phyloP scores from a whole-genome alignment of 2,113 vertebrate genomes.

The Grammomys dolichurus region DNA sequence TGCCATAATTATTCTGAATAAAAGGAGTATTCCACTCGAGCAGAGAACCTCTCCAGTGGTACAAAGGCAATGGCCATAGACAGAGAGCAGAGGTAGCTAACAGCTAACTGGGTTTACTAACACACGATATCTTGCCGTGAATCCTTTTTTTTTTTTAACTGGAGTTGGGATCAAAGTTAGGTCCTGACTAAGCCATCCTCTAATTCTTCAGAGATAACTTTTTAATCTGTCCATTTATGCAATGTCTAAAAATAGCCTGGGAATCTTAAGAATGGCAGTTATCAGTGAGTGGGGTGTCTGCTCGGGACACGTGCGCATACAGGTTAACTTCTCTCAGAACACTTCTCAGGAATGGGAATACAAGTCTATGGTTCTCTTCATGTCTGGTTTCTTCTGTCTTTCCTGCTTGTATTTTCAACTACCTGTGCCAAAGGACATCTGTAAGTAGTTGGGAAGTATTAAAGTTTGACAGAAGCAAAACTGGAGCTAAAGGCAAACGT shows the following conservation, averaged over 20 bases:
- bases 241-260: constrained; percentile 1
- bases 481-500: constrained; percentile 30
- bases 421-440: background rate
- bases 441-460: background rate
- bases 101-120: background rate
- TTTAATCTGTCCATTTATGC: background rate
- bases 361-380: background rate
- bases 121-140: background rate
- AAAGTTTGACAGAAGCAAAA: constrained; percentile 13
- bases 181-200: background rate
- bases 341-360: background rate
- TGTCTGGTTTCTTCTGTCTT: background rate
- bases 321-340: background rate
- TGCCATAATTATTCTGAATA: background rate
- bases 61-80: background rate
- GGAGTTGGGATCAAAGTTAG: background rate
- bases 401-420: background rate
- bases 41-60: background rate
- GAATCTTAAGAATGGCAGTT: background rate
- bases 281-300: background rate
- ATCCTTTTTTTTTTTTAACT: background rate
- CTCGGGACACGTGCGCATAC: accelerated
- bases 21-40: background rate
- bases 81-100: background rate
- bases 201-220: background rate